Conservation (phyloP, 2,797 vertebrate species). For the Danio aesculapii region DNA sequence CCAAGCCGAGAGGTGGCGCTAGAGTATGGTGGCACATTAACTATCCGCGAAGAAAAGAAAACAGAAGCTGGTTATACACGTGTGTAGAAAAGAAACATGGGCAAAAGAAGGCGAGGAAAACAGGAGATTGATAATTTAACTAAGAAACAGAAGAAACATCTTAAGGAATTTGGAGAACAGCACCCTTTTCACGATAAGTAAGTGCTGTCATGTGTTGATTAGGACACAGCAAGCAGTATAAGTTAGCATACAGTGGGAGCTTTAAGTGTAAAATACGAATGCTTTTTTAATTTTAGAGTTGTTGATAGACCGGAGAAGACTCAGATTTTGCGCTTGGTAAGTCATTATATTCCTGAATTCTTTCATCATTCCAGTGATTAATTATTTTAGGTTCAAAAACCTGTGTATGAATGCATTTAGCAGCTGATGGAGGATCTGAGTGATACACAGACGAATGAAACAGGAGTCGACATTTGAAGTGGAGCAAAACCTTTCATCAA, state of each 20-base stretch:
- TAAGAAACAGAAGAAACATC: conserved; percentile 93
- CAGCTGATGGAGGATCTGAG: not conserved
- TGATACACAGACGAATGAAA: not conserved
- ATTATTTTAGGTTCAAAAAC: not conserved
- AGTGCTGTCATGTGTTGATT: conserved; percentile 46
- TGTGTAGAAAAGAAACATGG: conserved; percentile 78
- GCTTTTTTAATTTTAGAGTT: conserved; percentile 76
- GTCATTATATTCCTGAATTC: conserved; percentile 49
- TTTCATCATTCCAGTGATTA: not conserved
- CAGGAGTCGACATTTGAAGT: too few relatives aligned
- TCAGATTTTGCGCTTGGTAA: conserved; percentile 87
- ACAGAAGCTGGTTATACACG: conserved; percentile 49
- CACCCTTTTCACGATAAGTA: conserved; percentile 92
- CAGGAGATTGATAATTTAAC: conserved; percentile 77
- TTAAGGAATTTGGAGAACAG: conserved; percentile 93
- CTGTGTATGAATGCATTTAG: not conserved
- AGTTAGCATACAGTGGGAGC: not conserved
- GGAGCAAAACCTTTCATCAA: too few relatives aligned
- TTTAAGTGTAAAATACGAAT: conserved; percentile 18
- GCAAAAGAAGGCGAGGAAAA: conserved; percentile 80
- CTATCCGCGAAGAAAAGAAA: not conserved
- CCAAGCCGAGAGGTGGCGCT: conserved; percentile 52
- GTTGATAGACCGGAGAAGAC: conserved; percentile 79
- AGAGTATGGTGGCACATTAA: not conserved
- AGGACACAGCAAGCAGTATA: too few relatives aligned